phyloP scores from a whole-genome alignment of 2,888 invertebrate species.

The Drosophila algonquin region DNA sequence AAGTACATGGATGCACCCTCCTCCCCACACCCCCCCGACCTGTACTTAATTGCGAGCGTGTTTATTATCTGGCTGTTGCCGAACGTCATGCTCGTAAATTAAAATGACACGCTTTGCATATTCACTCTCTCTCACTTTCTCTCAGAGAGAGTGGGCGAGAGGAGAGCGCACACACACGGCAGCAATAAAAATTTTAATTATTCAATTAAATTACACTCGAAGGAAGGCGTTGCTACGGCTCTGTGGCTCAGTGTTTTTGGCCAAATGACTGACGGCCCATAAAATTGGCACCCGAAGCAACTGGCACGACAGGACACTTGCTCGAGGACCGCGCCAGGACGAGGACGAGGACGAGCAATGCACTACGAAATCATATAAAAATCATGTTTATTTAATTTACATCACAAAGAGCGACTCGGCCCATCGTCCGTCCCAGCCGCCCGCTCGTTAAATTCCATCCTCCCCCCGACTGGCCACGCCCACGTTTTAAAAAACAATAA shows the following conservation, averaged over 20 bases:
- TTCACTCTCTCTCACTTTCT: slow-evolving; percentile 39
- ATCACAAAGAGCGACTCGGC: slow-evolving; percentile 56
- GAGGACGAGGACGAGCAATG: slow-evolving; percentile 21
- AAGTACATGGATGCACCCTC: slow-evolving; percentile 28
- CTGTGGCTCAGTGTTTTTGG: slow-evolving; percentile 45
- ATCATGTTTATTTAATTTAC: slow-evolving; percentile 81
- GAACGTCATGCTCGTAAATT: slow-evolving; percentile 78
- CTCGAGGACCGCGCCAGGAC: slow-evolving; percentile 32
- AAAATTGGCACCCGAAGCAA: slow-evolving; percentile 72
- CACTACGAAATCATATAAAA: slow-evolving; percentile 71
- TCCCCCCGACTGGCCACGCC: slow-evolving; percentile 36
- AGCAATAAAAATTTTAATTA: slow-evolving; percentile 78
- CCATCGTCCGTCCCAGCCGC: slow-evolving; percentile 24
- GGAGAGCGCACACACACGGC: slow-evolving; percentile 33
- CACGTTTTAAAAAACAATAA: slow-evolving; percentile 75
- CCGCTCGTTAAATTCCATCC: slow-evolving; percentile 71
- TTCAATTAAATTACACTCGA: slow-evolving; percentile 80
- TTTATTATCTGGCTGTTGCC: slow-evolving; percentile 72
- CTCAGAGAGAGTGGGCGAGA: slow-evolving; percentile 6
- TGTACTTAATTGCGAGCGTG: slow-evolving; percentile 77
- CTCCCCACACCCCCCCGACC: slow-evolving; percentile 28
- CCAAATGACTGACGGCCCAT: slow-evolving; percentile 77
- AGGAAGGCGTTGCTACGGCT: slow-evolving; percentile 70
- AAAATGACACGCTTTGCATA: slow-evolving; percentile 80
- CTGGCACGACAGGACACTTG: slow-evolving; percentile 39